phyloP scores from a whole-genome alignment of 2,888 invertebrate species.

The Thereva unica region DNA sequence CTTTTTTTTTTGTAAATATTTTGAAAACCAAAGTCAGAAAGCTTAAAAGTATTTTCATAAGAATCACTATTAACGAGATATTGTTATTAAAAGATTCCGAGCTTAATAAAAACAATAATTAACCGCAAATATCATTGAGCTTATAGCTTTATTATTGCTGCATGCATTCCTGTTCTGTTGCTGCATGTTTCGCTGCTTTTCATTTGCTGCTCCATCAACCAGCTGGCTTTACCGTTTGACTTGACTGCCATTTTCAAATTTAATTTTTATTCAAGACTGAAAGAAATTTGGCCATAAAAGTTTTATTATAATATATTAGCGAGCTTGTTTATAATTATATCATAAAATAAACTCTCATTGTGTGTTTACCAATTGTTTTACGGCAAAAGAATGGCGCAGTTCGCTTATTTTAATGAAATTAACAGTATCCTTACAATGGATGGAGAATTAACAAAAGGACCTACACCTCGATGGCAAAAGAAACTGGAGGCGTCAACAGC shows the following conservation, averaged over 20 bases:
- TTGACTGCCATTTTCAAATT: conserved; percentile 16
- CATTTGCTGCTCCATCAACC: too few relatives aligned
- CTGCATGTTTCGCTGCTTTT: too few relatives aligned
- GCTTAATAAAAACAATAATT: too few relatives aligned
- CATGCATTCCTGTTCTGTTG: too few relatives aligned
- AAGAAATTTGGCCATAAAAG: neutral
- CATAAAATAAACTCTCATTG: neutral
- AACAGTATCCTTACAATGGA: conserved; percentile 78
- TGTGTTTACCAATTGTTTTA: neutral
- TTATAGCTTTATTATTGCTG: too few relatives aligned
- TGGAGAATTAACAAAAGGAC: conserved; percentile 77
- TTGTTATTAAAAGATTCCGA: too few relatives aligned
- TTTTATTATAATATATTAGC: neutral
- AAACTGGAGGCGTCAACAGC: conserved; percentile 63
- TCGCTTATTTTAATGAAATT: conserved; percentile 79
- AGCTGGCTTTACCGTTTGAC: neutral
- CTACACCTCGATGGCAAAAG: conserved; percentile 78
- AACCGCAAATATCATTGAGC: too few relatives aligned
- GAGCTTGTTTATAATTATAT: neutral
- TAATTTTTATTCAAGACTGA: neutral
- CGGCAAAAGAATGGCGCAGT: conserved; percentile 70
- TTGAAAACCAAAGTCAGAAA: too few relatives aligned
- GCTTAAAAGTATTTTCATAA: too few relatives aligned
- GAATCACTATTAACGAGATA: too few relatives aligned
- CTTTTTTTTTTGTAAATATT: too few relatives aligned